phyloP scores from a whole-genome alignment of 2,888 invertebrate genomes.

The Apodemia mormo region DNA sequence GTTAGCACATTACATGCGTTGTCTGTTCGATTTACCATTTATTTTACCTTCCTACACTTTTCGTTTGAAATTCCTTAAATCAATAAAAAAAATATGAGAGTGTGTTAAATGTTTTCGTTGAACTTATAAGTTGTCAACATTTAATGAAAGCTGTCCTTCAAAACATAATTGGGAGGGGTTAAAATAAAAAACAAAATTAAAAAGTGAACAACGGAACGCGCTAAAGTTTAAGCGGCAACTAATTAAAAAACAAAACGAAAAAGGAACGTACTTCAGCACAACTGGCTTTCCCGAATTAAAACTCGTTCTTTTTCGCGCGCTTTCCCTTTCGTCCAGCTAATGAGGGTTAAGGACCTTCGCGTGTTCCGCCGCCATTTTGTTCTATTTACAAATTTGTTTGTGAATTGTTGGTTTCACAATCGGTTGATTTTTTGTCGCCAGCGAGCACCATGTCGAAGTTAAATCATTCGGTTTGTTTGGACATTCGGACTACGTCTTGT shows the following conservation, averaged over 20 bases:
- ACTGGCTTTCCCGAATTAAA: constrained; percentile 67
- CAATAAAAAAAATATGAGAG: constrained; percentile 18
- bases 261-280: constrained; percentile 56
- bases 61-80: not conserved
- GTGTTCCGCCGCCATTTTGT: constrained; percentile 50
- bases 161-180: constrained; percentile 45
- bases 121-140: constrained; percentile 40
- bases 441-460: constrained; percentile 2
- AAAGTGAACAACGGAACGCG: constrained; percentile 58
- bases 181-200: constrained; percentile 47
- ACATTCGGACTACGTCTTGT: not conserved
- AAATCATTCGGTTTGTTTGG: constrained; percentile 1
- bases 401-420: constrained; percentile 31
- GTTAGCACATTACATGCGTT: no score
- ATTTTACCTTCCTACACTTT: not conserved
- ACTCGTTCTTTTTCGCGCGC: constrained; percentile 63
- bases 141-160: constrained; percentile 44
- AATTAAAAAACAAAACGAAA: constrained; percentile 73
- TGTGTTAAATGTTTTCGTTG: constrained; percentile 34
- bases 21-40: no score
- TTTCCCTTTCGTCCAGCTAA: constrained; percentile 71
- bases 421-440: constrained; percentile 25
- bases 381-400: constrained; percentile 45
- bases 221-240: constrained; percentile 71
- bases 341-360: constrained; percentile 67